Evolutionary conservation across 2,888 invertebrate genomes (phyloP), one percentile per base, ranked within the genome.

Genomic region (Neocrepidodera transversa): DNA sequence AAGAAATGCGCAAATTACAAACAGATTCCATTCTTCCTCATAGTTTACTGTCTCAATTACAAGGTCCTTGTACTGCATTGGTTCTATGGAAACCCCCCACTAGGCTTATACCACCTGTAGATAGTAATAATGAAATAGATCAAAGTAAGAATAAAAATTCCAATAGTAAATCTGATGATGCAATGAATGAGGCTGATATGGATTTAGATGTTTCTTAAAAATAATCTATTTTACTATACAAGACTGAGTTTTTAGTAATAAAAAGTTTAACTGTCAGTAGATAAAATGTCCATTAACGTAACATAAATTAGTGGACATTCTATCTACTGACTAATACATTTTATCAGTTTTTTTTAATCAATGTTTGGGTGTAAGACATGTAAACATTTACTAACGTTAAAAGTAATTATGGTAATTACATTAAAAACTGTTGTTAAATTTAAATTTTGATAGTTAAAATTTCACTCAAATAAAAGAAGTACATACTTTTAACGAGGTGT

Each of bases 41-140:
- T 32, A 82, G 87, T 10, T 77, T 92, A 35, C 78, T 91, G 56
- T 78, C 81, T 68, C 86, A 84, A 73, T 79, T 85, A 68, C 87
- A 89, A 69, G 55, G 87, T 73, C 91, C 91, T 0, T 88, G 89
- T 70, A 91, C 90, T 80, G 92, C 92, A 2, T 75, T 93, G 64
- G 90, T 93, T 1, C 83, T 92, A 7, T 93, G 92, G 92, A 87
- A 90, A 73, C 92, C 92, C 0, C 87, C 89, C 3, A 50, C 64
- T 11, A 67, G 61, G 50, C 57, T 71, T 18, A 40, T 63, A 45
- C 59, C 57, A 43, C 42, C 52, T 57, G 73, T 74, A 69, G 78
- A 79, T 62, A 74, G 75, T 10, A 78, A 79, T 60, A 78, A 79
- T 60, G 74, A 76, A 16, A 76, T 11, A 18, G 38, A 80, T 2